Evolutionary conservation across 1,140 invertebrate species (phyloP), one percentile per base, ranked within the genome.

Genomic region (Yoshiicerus persimilis): DNA sequence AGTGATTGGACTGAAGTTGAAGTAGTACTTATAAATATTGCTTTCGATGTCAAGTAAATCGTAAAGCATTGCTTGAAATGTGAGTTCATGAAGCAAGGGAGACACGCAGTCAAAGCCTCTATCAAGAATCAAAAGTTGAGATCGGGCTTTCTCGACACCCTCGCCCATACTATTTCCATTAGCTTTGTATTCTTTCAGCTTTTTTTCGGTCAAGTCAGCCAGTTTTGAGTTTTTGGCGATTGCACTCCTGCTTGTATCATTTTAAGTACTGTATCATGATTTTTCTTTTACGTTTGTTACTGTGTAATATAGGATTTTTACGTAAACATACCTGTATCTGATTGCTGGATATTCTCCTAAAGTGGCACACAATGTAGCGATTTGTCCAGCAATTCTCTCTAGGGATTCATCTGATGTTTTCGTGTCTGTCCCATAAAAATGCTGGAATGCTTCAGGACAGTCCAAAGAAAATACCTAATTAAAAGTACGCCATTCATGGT

Each of bases 61-160:
- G 92, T 99, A 99, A 23, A 98, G 97, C 99, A 99, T 99, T 34
- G 99, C 99, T 94, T 99, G 99, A 66, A 99, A 95, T 2, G 99
- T 99, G 10, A 99, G 94, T 93, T 99, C 99, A 92, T 99, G 99
- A 9, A 89, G 84, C 3, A 91, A 47, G 2, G 89, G 89, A 25
- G 89, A 86, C 0, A 90, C 97, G 91, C 97, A 98, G 93, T 99
- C 99, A 93, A 99, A 99, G 39, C 99, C 99, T 91, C 99, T 95
- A 93, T 99, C 99, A 88, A 99, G 93, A 91, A 99, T 99, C 41
- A 99, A 92, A 75, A 99, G 93, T 92, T 99, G 98, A 0, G 98
- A 99, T 32, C 99, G 95, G 36, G 98, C 96, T 92, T 97, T 97
- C 92, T 97, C 96, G 0, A 97, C 97, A 89, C 97, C 98, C 94